These are phyloP conservation scores for Neoseiulus cucumeris DNA, from an alignment of 1,140 invertebrate genomes.

Conservation along the genomic window DNA sequence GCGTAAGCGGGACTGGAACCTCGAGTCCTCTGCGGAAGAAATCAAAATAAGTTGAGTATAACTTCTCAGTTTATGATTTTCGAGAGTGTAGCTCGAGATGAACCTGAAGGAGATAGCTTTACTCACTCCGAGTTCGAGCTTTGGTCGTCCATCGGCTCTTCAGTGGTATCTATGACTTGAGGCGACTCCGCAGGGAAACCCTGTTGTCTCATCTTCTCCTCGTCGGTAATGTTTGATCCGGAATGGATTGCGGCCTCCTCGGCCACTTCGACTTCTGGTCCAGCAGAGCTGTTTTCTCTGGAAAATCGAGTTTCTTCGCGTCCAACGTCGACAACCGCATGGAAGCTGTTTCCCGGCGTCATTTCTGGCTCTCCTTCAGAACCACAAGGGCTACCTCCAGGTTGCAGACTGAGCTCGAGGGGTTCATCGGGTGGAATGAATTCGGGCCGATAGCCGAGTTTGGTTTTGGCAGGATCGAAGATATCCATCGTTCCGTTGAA, in stretches of 20 bases:
- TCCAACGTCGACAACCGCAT: background rate
- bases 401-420: slow-evolving; percentile 2
- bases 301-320: background rate
- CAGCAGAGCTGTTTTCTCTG: background rate
- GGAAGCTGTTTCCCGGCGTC: background rate
- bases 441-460: slow-evolving; percentile 13
- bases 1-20: background rate
- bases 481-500: slow-evolving; percentile 38
- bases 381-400: background rate
- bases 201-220: slow-evolving; percentile 44
- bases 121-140: slow-evolving; percentile 22
- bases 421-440: slow-evolving; percentile 5
- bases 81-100: background rate
- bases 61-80: background rate
- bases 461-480: slow-evolving; percentile 14
- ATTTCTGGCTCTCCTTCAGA: background rate
- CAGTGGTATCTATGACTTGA: slow-evolving; percentile 16
- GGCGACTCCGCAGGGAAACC: background rate
- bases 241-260: background rate
- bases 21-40: background rate
- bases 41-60: background rate
- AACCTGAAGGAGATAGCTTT: slow-evolving; percentile 13
- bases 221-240: slow-evolving; percentile 60
- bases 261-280: background rate
- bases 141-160: background rate